Evolutionary conservation across 2,113 vertebrate species (phyloP).

Genomic region (Otocyon megalotis): DNA sequence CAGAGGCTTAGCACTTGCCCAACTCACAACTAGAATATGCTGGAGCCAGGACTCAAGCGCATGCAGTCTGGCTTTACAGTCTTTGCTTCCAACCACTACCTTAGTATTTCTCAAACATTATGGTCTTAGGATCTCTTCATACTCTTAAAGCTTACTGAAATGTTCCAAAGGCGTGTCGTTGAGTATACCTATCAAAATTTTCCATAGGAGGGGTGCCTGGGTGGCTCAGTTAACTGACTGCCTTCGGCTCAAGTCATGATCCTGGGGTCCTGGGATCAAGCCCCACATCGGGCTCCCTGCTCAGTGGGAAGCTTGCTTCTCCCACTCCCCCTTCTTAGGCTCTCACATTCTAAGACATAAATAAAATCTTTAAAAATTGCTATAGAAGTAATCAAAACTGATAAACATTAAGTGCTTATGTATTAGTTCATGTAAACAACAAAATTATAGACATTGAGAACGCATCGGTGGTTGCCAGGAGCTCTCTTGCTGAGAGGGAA

Average conservation of each 20-base stretch:
- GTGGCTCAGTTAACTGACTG: too few relatives aligned
- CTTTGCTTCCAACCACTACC: background rate
- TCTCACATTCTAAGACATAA: too few relatives aligned
- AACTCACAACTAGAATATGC: background rate
- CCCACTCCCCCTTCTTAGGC: too few relatives aligned
- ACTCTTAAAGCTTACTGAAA: background rate
- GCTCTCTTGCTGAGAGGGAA: background rate
- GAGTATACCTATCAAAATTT: background rate
- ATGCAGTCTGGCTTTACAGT: background rate
- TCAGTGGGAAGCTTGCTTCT: too few relatives aligned
- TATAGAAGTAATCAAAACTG: background rate
- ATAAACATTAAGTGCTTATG: background rate
- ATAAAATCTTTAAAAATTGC: background rate
- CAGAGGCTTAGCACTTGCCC: background rate
- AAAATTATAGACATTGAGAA: background rate
- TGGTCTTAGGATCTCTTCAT: background rate
- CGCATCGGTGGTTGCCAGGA: background rate
- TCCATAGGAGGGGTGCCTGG: background rate
- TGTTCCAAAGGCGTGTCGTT: background rate
- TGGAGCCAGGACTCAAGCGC: background rate
- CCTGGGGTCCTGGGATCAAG: too few relatives aligned
- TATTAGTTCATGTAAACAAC: background rate
- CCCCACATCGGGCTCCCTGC: too few relatives aligned
- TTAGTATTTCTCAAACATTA: background rate
- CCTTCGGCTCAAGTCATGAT: too few relatives aligned